A percentile compares a stretch with the other conserved stretches of the same genome.
These are phyloP conservation scores for Dendroctonus ponderosae DNA, from an alignment of 1,140 invertebrate genomes.

Conservation along the genomic window DNA sequence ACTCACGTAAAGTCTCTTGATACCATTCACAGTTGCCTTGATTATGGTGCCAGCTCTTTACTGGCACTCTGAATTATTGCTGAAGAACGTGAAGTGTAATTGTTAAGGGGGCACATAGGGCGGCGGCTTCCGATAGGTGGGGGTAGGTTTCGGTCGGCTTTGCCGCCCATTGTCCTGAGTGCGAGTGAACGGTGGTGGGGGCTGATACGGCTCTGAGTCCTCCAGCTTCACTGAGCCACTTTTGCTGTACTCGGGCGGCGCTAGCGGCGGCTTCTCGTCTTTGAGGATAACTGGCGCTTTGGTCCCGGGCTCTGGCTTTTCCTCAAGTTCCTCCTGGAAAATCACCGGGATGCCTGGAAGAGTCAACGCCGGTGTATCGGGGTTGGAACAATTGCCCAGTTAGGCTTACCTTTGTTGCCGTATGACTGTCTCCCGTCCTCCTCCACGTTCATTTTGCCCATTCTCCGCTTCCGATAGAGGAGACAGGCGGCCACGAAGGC, in stretches of 20 bases:
- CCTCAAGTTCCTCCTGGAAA: constrained; percentile 90
- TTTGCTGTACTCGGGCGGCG: constrained; percentile 72
- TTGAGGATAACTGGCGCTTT: constrained; percentile 90
- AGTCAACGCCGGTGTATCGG: not conserved
- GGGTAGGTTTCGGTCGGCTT: constrained; percentile 76
- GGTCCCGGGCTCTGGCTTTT: constrained; percentile 75
- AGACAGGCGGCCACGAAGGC: constrained; percentile 86
- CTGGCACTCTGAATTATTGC: constrained; percentile 40
- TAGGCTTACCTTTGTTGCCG: constrained; percentile 70
- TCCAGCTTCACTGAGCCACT: constrained; percentile 54
- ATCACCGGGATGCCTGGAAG: constrained; percentile 82
- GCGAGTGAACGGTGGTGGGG: constrained; percentile 62
- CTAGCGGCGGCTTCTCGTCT: constrained; percentile 87
- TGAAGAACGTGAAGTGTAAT: constrained; percentile 47
- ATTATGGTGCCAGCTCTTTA: constrained; percentile 2
- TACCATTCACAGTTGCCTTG: too few species aligned
- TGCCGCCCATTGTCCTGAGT: constrained; percentile 60
- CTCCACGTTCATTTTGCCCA: constrained; percentile 77
- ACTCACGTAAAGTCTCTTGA: too few species aligned
- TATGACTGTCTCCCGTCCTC: constrained; percentile 73
- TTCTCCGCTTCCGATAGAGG: constrained; percentile 79
- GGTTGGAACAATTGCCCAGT: not conserved
- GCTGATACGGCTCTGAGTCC: constrained; percentile 59
- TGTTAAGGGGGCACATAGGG: constrained; percentile 89
- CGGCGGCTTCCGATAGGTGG: constrained; percentile 85